Conservation (phyloP, 2,113 vertebrate genomes). For the Tupaia chinensis region DNA sequence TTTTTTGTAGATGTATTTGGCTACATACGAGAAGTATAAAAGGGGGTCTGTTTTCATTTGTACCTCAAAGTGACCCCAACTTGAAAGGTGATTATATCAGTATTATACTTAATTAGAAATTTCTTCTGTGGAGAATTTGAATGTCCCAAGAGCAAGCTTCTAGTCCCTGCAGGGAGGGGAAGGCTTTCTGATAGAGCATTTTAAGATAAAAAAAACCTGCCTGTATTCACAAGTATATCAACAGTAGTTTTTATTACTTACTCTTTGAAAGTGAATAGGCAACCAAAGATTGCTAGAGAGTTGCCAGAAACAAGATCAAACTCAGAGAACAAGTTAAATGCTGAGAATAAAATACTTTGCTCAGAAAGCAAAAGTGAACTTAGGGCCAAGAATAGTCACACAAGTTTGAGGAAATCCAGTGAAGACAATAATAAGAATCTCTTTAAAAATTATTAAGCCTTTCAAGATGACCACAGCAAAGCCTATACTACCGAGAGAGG, state of each 20-base stretch:
- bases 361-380: neutral
- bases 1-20: neutral
- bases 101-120: conserved; percentile 26
- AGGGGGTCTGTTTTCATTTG: neutral
- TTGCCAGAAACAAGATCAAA: neutral
- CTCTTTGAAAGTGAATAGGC: neutral
- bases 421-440: neutral
- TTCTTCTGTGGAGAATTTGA: neutral
- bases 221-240: neutral
- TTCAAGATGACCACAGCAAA: neutral
- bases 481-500: neutral
- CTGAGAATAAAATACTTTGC: neutral
- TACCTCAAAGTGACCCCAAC: conserved; percentile 9
- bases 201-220: neutral
- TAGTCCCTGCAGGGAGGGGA: neutral
- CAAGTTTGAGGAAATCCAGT: neutral
- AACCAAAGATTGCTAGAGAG: neutral
- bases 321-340: neutral
- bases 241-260: neutral
- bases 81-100: conserved; percentile 14
- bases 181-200: neutral
- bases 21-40: neutral
- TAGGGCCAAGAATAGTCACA: neutral
- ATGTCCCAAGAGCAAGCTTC: neutral
- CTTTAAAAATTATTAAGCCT: neutral